phyloP scores from a whole-genome alignment of 2,797 vertebrate genomes.

The Sciaenops ocellatus region DNA sequence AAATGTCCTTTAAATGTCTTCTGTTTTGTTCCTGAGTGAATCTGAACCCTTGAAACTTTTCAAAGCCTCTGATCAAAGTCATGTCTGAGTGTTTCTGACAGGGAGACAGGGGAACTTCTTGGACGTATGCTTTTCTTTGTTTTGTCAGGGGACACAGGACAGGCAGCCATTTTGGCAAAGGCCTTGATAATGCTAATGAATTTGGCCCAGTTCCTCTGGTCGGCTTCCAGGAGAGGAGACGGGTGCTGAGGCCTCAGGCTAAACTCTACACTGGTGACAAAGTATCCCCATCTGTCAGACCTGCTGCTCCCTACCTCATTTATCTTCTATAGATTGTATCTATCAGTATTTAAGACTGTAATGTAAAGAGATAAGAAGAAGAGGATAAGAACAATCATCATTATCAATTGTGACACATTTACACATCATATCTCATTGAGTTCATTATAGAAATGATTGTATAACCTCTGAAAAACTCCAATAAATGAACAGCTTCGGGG shows the following conservation, averaged over 20 bases:
- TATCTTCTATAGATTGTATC: conserved; percentile 23
- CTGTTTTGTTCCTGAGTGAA: conserved; percentile 11
- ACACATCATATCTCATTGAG: not conserved
- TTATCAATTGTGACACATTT: not conserved
- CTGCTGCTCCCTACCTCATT: conserved; percentile 38
- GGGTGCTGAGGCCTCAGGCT: conserved; percentile 23
- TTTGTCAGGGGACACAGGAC: conserved; percentile 33
- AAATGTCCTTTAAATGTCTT: not conserved
- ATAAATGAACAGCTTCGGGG: not conserved
- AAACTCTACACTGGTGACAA: conserved; percentile 40
- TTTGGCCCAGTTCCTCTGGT: conserved; percentile 56
- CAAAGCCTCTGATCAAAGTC: conserved; percentile 22
- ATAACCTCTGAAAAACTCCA: too few species aligned
- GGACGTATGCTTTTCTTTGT: conserved; percentile 39
- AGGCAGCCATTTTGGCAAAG: conserved; percentile 48
- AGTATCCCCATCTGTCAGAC: conserved; percentile 35
- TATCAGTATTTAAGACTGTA: conserved; percentile 17
- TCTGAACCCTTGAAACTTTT: conserved; percentile 19
- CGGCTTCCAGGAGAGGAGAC: conserved; percentile 46
- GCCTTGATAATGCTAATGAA: conserved; percentile 56
- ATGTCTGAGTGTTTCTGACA: not conserved
- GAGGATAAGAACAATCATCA: too few species aligned
- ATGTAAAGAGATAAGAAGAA: not conserved
- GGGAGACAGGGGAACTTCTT: not conserved
- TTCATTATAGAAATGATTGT: too few species aligned